phyloP scores from a whole-genome alignment of 1,140 invertebrate species.

The Atta texana region DNA sequence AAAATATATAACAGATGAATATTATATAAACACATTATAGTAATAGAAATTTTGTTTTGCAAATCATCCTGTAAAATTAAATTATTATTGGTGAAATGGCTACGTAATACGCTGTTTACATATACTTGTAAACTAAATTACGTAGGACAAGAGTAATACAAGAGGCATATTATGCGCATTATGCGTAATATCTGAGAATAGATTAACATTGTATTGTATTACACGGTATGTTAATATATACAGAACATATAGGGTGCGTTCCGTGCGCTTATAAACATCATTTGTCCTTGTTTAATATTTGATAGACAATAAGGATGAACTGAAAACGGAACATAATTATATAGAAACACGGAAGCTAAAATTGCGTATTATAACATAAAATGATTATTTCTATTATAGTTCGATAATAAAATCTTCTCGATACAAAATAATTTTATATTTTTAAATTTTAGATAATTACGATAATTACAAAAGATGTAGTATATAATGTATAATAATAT shows the following conservation, averaged over 20 bases:
- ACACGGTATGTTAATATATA: not conserved
- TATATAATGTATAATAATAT: not conserved
- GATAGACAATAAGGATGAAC: too few relatives aligned
- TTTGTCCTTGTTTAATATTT: too few relatives aligned
- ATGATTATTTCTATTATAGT: not conserved
- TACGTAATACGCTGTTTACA: not conserved
- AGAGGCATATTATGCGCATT: not conserved
- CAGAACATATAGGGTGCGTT: too few relatives aligned
- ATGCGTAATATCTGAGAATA: not conserved
- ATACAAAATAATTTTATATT: not conserved
- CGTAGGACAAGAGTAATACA: not conserved
- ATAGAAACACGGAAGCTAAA: not conserved
- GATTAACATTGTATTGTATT: constrained; percentile 23
- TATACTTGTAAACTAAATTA: constrained; percentile 35
- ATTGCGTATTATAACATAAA: not conserved
- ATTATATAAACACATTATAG: not conserved
- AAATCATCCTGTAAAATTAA: not conserved
- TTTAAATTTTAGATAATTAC: not conserved
- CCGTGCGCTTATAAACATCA: too few relatives aligned
- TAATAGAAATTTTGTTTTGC: constrained; percentile 10
- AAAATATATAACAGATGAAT: not conserved
- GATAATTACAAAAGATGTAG: constrained; percentile 8
- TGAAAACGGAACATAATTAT: too few relatives aligned
- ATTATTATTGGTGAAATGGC: not conserved
- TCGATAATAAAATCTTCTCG: not conserved